Evolutionary conservation across 2,888 invertebrate genomes (phyloP).

Genomic region (Celastrina argiolus): DNA sequence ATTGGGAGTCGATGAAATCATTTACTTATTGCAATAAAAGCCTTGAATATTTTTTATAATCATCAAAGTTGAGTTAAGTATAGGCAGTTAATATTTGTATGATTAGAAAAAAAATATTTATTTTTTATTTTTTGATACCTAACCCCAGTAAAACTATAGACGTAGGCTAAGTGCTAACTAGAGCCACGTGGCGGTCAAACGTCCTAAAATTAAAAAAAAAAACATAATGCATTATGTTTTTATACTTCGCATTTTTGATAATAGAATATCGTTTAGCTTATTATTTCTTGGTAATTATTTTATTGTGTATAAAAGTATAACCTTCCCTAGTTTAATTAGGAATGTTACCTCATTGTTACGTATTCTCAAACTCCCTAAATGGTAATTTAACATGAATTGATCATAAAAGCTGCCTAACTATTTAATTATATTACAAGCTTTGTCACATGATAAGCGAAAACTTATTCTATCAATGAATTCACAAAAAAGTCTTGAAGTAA

Average conservation of each 20-base stretch:
- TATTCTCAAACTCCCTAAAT: conserved; percentile 5
- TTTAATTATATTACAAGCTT: background rate
- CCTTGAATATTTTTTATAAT: background rate
- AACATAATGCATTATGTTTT: background rate
- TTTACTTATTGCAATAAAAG: background rate
- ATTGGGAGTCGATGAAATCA: background rate
- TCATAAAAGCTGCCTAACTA: background rate
- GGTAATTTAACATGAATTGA: background rate
- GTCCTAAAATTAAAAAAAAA: background rate
- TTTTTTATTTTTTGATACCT: background rate
- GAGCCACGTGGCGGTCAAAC: conserved; percentile 4
- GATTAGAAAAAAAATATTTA: no score
- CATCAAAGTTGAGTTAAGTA: background rate
- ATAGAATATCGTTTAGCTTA: background rate
- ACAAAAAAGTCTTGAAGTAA: no score
- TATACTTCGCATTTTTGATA: background rate
- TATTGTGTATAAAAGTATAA: background rate
- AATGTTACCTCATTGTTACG: background rate
- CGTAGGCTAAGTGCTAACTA: no score
- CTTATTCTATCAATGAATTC: background rate
- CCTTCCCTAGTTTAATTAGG: background rate
- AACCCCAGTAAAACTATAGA: background rate
- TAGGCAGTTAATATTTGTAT: background rate
- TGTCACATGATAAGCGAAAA: background rate
- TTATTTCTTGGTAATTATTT: background rate